These are phyloP conservation scores for Drosophila conformis DNA, from an alignment of 2,888 invertebrate species.

Conservation along the genomic window DNA sequence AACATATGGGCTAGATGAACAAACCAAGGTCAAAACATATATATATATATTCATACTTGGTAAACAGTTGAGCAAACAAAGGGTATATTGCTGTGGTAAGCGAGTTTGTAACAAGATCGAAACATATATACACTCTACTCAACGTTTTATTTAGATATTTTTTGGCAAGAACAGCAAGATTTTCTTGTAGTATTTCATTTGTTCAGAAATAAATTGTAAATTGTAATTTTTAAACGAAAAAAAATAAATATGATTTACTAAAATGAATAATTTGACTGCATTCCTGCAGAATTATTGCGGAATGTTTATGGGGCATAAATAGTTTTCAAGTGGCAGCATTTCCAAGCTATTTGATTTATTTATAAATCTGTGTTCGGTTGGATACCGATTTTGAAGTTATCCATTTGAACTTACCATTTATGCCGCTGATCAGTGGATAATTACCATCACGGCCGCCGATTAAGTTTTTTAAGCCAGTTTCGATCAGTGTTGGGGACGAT, in stretches of 20 bases:
- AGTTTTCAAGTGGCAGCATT: conserved; percentile 4
- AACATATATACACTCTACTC: too few relatives aligned
- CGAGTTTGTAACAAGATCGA: background rate
- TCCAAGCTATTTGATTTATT: background rate
- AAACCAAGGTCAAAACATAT: background rate
- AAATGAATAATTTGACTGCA: background rate
- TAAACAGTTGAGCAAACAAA: background rate
- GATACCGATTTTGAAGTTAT: background rate
- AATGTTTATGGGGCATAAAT: background rate
- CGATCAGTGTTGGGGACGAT: conserved; percentile 94
- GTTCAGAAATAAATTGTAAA: background rate
- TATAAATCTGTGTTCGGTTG: background rate
- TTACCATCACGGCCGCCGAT: conserved; percentile 92
- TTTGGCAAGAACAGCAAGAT: too few relatives aligned
- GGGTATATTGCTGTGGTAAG: background rate
- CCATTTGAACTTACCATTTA: conserved; percentile 86
- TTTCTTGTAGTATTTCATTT: background rate
- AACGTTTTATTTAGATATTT: background rate
- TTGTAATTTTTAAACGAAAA: background rate
- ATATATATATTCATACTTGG: conserved; percentile 7
- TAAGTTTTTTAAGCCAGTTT: conserved; percentile 93
- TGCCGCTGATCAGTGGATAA: conserved; percentile 92
- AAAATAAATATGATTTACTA: background rate
- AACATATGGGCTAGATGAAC: conserved; percentile 18
- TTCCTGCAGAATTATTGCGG: background rate